Conservation (phyloP, 1,140 invertebrate genomes). For the Scylla paramamosain region DNA sequence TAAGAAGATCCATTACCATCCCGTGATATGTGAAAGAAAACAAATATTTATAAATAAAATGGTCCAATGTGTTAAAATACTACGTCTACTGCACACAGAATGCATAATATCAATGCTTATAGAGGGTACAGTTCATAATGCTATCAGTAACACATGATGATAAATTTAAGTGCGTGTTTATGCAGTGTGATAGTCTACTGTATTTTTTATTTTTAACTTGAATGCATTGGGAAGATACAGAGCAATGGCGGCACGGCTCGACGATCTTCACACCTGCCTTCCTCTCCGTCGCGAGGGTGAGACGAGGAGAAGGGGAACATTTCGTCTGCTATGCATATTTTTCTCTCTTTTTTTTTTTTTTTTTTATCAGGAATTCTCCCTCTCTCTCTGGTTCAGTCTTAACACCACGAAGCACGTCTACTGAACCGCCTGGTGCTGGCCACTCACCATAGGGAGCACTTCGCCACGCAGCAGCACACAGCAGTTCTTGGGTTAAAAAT, state of each 20-base stretch:
- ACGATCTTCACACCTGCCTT: background rate
- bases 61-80: too few species aligned
- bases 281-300: background rate
- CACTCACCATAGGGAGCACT: constrained; percentile 51
- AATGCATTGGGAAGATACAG: too few species aligned
- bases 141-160: too few species aligned
- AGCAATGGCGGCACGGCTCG: background rate
- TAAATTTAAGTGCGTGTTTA: too few species aligned
- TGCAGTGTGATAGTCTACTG: too few species aligned
- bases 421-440: background rate
- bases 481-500: background rate
- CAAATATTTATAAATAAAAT: too few species aligned
- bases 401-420: background rate
- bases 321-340: background rate
- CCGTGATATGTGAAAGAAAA: too few species aligned
- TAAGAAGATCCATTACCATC: too few species aligned
- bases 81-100: too few species aligned
- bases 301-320: background rate
- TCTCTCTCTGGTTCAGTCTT: background rate
- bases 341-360: background rate
- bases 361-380: background rate
- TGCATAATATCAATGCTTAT: too few species aligned
- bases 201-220: too few species aligned
- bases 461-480: background rate
- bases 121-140: too few species aligned